Evolutionary conservation across 92 coral and sea anemone genomes (phyloP), one percentile per base, ranked within the genome.

Genomic region (Hydrozoanthus gracilis): DNA sequence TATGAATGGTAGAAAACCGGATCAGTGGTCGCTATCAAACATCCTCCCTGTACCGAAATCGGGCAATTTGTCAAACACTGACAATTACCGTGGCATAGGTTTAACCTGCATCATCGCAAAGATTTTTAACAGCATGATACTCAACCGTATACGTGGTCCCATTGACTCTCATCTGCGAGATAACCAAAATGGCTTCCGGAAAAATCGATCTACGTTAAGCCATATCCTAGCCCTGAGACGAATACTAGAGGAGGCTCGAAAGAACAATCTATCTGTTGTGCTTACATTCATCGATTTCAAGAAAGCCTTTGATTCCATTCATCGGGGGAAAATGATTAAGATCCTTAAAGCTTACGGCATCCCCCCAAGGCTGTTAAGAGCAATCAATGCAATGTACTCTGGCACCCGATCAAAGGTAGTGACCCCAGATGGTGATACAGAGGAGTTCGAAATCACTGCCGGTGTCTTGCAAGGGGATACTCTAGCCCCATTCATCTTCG

Each of bases 221-320:
- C 91, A 88, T 20, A 88, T 82, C 68, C 76, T 88, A 5, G 73
- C 91, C 4, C 78, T 88, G 15, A 17, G 88, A 50, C 75, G 86
- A 8, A 88, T 82, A 17, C n/a, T 90, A 27, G 90, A 90, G 83
- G 92, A 77, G 60, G 13, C 73, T 17, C 61, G 20, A 66, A 60
- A 86, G 48, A 69, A 90, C 55, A 61, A 90, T 39, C 70, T 71
- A 44, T 51, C 64, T n/a, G 88, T 87, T 7, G 86, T 88, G 16
- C 47, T 83, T 0, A 46, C 83, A 18, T 91, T 90, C 86, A 71
- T 87, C 17, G 90, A 90, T 27, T 87, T 90, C 84, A 52, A 52
- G 44, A 90, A 90, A 80, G 90, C 88, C 8, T 90, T 91, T 17
- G 87, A 91, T 44, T 91, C 93, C 76, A 87, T 91, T 39, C 75